Evolutionary conservation across 2,797 vertebrate genomes (phyloP).

Genomic region (Tapirus indicus): DNA sequence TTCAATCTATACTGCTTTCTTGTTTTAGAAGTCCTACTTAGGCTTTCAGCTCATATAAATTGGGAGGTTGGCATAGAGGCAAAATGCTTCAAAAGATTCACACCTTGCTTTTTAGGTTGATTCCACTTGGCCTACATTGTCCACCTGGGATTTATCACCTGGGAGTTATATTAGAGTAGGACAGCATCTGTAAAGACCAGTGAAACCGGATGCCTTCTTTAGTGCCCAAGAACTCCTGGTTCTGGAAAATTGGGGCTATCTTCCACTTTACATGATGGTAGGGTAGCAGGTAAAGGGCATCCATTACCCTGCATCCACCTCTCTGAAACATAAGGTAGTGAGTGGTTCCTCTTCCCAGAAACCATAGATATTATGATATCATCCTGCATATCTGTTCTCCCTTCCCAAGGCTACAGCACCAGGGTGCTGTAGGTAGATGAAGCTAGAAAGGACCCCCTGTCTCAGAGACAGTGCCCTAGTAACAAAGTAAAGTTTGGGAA

Average conservation of each 20-base stretch:
- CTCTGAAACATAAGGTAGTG: background rate
- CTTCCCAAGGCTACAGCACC: background rate
- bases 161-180: background rate
- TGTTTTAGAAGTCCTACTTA: background rate
- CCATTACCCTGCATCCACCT: too few species aligned
- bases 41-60: background rate
- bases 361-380: background rate
- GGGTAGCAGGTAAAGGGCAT: background rate
- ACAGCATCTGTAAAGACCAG: background rate
- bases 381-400: background rate
- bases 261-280: background rate
- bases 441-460: background rate
- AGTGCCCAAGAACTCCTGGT: too few species aligned
- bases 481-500: background rate
- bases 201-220: background rate
- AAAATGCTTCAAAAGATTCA: background rate
- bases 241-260: background rate
- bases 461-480: background rate
- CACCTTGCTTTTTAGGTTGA: background rate
- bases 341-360: background rate
- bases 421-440: background rate
- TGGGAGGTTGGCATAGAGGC: background rate
- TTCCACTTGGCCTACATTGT: background rate
- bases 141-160: background rate
- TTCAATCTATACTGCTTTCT: background rate